Evolutionary conservation across 2,888 invertebrate species (phyloP).

Genomic region (Ctena decussata): DNA sequence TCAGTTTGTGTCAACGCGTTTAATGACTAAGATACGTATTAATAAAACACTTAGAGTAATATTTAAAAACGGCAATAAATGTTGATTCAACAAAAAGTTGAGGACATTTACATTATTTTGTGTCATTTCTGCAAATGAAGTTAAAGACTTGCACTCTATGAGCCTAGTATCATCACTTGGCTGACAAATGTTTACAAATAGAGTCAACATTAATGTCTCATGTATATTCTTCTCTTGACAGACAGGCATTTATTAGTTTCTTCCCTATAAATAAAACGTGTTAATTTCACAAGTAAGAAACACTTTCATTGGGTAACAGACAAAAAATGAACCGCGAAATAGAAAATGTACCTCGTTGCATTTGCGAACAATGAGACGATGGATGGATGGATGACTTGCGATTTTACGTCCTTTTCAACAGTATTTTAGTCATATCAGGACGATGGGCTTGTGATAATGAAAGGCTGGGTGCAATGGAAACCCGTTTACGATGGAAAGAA

Average conservation of each 20-base stretch:
- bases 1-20: not conserved
- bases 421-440: too few relatives aligned
- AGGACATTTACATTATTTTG: slow-evolving; percentile 28
- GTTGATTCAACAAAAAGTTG: slow-evolving; percentile 50
- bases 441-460: too few relatives aligned
- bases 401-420: too few relatives aligned
- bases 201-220: slow-evolving; percentile 31
- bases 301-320: too few relatives aligned
- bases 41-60: slow-evolving; percentile 12
- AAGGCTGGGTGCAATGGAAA: too few relatives aligned
- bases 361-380: too few relatives aligned
- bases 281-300: not conserved
- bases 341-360: too few relatives aligned
- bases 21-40: not conserved
- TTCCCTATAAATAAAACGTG: not conserved
- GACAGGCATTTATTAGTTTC: slow-evolving; percentile 4
- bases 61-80: slow-evolving; percentile 19
- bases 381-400: too few relatives aligned
- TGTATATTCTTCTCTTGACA: not conserved
- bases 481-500: too few relatives aligned
- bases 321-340: too few relatives aligned
- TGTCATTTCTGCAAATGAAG: slow-evolving; percentile 32
- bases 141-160: slow-evolving; percentile 36
- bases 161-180: slow-evolving; percentile 15
- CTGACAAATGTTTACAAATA: slow-evolving; percentile 39